These are phyloP conservation scores for Amphiprion percula DNA, from an alignment of 2,113 vertebrate genomes.

Conservation along the genomic window DNA sequence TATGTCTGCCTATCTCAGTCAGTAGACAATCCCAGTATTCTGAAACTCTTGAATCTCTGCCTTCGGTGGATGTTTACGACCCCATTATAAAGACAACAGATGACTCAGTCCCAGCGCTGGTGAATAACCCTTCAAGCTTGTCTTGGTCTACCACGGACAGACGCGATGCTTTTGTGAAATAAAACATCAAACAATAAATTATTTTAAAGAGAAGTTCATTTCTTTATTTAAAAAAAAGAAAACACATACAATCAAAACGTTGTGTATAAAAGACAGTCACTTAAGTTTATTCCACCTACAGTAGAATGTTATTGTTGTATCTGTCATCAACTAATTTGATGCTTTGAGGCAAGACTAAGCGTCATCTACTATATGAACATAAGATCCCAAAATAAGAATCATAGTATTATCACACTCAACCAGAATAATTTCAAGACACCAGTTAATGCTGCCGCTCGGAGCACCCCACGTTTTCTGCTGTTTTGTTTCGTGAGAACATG, in stretches of 20 bases:
- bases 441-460: constrained; percentile 54
- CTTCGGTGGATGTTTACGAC: constrained; percentile 34
- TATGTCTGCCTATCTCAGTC: background rate
- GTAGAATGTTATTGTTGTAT: constrained; percentile 60
- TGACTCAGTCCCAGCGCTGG: constrained; percentile 35
- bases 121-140: background rate
- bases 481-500: constrained; percentile 38
- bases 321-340: constrained; percentile 58
- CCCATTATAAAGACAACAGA: constrained; percentile 16
- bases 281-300: constrained; percentile 70
- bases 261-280: constrained; percentile 78
- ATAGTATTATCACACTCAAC: constrained; percentile 55
- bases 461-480: constrained; percentile 18
- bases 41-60: constrained; percentile 16
- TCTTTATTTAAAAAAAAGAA: constrained; percentile 76
- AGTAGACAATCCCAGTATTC: constrained; percentile 1
- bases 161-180: background rate
- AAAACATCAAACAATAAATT: background rate
- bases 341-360: constrained; percentile 49
- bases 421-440: constrained; percentile 45
- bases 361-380: constrained; percentile 66
- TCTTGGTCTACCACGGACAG: background rate
- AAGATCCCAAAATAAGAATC: constrained; percentile 63
- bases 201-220: constrained; percentile 45
- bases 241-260: constrained; percentile 74